These are phyloP conservation scores for Coracias cyanogaster DNA, from an alignment of 2,797 vertebrate genomes.

Conservation along the genomic window DNA sequence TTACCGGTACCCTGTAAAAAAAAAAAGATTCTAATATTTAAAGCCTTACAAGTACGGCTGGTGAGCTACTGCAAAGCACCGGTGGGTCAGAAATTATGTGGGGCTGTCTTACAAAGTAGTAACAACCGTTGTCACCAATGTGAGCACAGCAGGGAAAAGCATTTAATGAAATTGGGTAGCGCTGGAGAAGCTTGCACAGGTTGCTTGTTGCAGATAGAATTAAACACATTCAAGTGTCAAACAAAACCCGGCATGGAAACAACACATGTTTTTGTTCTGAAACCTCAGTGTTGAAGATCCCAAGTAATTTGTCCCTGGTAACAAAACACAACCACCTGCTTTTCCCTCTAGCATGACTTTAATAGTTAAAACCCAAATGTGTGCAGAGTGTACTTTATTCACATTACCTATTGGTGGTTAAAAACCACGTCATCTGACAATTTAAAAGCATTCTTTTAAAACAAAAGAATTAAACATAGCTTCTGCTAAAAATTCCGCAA, in stretches of 20 bases:
- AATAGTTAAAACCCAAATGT: constrained; percentile 51
- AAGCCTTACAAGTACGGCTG: background rate
- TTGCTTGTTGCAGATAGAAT: background rate
- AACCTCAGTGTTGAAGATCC: background rate
- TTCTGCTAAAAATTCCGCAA: constrained; percentile 65
- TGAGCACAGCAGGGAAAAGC: background rate
- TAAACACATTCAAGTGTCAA: background rate
- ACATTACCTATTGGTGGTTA: constrained; percentile 76
- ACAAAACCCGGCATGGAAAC: background rate
- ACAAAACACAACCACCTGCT: background rate
- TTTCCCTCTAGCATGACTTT: constrained; percentile 41
- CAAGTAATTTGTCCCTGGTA: background rate
- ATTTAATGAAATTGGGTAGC: rapidly evolving
- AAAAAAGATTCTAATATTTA: background rate
- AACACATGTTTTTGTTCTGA: background rate
- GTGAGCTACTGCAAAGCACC: background rate
- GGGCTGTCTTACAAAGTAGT: background rate
- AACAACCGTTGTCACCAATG: background rate
- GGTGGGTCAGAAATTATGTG: background rate
- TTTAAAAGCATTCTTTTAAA: constrained; percentile 79
- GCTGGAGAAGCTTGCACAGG: background rate
- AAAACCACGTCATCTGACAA: constrained; percentile 75
- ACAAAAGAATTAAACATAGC: constrained; percentile 69
- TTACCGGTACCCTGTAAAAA: background rate
- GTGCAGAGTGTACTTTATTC: constrained; percentile 76